Evolutionary conservation across 2,888 invertebrate species (phyloP).

Genomic region (Dermolepida albohirtum): DNA sequence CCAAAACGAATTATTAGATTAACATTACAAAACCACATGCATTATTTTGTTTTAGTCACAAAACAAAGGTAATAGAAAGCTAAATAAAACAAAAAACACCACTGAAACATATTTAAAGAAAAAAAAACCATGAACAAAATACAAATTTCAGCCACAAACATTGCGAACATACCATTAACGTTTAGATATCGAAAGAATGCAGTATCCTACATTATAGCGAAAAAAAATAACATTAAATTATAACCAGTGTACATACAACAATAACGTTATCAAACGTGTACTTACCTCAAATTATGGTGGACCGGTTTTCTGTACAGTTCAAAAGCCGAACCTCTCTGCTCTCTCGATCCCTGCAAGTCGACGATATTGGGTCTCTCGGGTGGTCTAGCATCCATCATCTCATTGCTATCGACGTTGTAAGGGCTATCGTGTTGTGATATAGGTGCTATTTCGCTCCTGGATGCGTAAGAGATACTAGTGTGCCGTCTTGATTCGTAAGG

Average conservation of each 20-base stretch:
- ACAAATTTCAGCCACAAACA: constrained; percentile 41
- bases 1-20: too few relatives aligned
- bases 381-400: constrained; percentile 55
- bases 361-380: constrained; percentile 62
- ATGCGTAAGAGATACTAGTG: constrained; percentile 64
- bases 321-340: constrained; percentile 94
- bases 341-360: constrained; percentile 85
- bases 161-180: constrained; percentile 50
- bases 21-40: too few relatives aligned
- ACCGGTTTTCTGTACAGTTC: constrained; percentile 93
- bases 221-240: constrained; percentile 26
- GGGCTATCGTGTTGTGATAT: constrained; percentile 54
- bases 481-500: constrained; percentile 62
- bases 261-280: constrained; percentile 28
- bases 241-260: constrained; percentile 61
- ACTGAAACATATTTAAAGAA: constrained; percentile 14
- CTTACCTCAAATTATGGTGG: constrained; percentile 85
- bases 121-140: constrained; percentile 42
- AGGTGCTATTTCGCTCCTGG: constrained; percentile 63
- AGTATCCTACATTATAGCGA: constrained; percentile 53
- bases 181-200: constrained; percentile 57
- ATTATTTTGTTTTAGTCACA: too few relatives aligned
- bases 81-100: not conserved
- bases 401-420: constrained; percentile 55
- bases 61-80: too few relatives aligned